These are phyloP conservation scores for Andrena fulva DNA, from an alignment of 2,888 invertebrate genomes.

Conservation along the genomic window DNA sequence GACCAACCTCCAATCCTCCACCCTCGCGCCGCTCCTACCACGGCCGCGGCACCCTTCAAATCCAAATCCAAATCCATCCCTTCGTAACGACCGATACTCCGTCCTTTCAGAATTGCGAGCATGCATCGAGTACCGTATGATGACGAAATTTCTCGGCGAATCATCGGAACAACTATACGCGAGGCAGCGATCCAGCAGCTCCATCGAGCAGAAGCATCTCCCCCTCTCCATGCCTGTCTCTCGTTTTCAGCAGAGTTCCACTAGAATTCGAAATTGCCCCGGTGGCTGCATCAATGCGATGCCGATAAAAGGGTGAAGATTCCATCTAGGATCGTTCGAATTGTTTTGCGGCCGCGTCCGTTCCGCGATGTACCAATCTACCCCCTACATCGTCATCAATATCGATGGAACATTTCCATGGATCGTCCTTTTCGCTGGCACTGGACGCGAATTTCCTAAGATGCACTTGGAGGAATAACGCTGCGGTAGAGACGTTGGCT, in stretches of 20 bases:
- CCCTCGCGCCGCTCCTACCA: constrained; percentile 43
- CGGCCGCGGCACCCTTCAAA: constrained; percentile 80
- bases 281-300: constrained; percentile 34
- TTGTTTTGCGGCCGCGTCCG: constrained; percentile 26
- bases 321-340: constrained; percentile 48
- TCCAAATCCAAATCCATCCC: constrained; percentile 80
- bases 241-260: constrained; percentile 29
- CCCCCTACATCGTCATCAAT: background rate
- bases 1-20: constrained; percentile 75
- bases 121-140: constrained; percentile 68
- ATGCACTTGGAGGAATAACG: no score
- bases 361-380: constrained; percentile 15
- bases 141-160: constrained; percentile 68
- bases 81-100: constrained; percentile 72
- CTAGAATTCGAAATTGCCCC: constrained; percentile 54
- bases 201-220: constrained; percentile 15
- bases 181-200: constrained; percentile 39
- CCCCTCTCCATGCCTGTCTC: background rate
- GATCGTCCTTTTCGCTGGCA: background rate
- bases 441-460: background rate
- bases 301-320: constrained; percentile 52
- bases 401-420: background rate
- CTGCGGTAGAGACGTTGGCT: no score
- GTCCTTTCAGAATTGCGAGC: constrained; percentile 71
- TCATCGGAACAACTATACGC: constrained; percentile 62